Conservation (phyloP, 1,140 invertebrate genomes). For the Harlomillsia oculata region DNA sequence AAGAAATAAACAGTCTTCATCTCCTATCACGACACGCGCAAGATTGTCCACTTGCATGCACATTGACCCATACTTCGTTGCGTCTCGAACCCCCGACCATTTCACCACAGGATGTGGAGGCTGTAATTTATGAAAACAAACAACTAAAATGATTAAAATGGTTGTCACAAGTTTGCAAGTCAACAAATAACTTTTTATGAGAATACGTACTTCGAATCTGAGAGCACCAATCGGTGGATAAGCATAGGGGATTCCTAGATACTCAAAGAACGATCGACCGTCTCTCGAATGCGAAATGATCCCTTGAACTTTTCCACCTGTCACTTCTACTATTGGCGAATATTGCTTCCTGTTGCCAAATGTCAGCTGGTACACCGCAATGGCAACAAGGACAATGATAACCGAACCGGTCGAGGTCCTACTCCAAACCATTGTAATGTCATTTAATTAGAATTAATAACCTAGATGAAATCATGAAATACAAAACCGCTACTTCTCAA, state of each 20-base stretch:
- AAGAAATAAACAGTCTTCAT: slow-evolving; percentile 50
- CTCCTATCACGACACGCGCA: slow-evolving; percentile 28
- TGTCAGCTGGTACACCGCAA: too few species aligned
- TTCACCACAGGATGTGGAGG: slow-evolving; percentile 21
- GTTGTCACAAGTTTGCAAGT: neutral
- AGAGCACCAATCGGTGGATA: neutral
- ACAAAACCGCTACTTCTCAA: too few species aligned
- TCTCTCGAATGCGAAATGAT: slow-evolving; percentile 8
- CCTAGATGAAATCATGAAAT: too few species aligned
- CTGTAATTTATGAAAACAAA: slow-evolving; percentile 10
- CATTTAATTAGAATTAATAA: too few species aligned
- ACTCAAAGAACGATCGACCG: slow-evolving; percentile 4
- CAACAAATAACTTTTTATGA: neutral
- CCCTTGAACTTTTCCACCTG: slow-evolving; percentile 12
- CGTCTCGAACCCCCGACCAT: slow-evolving; percentile 31
- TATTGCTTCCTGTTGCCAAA: too few species aligned
- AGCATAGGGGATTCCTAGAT: slow-evolving; percentile 17
- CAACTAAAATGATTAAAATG: neutral
- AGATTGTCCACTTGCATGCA: slow-evolving; percentile 32
- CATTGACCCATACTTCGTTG: slow-evolving; percentile 25
- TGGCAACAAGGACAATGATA: too few species aligned
- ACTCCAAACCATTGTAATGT: too few species aligned
- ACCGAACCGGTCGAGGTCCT: too few species aligned
- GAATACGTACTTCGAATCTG: slow-evolving; percentile 7
- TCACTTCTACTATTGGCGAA: neutral